These are phyloP conservation scores for Gambusia yucatana DNA, from an alignment of 2,797 vertebrate genomes.

Conservation along the genomic window DNA sequence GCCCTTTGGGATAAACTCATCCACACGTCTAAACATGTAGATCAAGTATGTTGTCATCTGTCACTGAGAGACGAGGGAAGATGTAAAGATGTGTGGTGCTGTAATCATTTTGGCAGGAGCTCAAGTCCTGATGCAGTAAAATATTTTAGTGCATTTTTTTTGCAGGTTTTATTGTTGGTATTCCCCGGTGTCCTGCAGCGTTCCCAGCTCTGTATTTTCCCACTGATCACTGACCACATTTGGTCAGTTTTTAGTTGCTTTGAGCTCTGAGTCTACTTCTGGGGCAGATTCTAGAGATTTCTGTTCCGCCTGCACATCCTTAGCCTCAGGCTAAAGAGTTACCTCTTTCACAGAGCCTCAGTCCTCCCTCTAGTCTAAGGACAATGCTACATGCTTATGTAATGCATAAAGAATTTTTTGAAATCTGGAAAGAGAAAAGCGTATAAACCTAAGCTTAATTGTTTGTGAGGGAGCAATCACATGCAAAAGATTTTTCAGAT, in stretches of 20 bases:
- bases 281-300: constrained; percentile 75
- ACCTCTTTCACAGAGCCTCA: constrained; percentile 47
- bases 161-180: constrained; percentile 46
- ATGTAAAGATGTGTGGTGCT: background rate
- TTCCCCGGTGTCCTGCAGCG: constrained; percentile 62
- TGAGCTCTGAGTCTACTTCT: constrained; percentile 56
- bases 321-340: constrained; percentile 62
- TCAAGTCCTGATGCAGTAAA: background rate
- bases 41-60: background rate
- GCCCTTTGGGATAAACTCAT: background rate
- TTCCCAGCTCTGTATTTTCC: constrained; percentile 67
- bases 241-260: constrained; percentile 46
- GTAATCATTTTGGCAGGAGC: background rate
- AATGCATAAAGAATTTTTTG: background rate
- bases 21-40: background rate
- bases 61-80: background rate
- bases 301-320: constrained; percentile 64
- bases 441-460: background rate
- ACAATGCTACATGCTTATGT: background rate
- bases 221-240: constrained; percentile 66
- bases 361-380: constrained; percentile 21
- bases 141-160: constrained; percentile 29
- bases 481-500: background rate
- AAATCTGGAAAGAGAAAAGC: background rate
- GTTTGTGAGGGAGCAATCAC: background rate